Evolutionary conservation across 2,797 vertebrate genomes (phyloP), one percentile per base, ranked within the genome.

Genomic region (Protonibea diacanthus): DNA sequence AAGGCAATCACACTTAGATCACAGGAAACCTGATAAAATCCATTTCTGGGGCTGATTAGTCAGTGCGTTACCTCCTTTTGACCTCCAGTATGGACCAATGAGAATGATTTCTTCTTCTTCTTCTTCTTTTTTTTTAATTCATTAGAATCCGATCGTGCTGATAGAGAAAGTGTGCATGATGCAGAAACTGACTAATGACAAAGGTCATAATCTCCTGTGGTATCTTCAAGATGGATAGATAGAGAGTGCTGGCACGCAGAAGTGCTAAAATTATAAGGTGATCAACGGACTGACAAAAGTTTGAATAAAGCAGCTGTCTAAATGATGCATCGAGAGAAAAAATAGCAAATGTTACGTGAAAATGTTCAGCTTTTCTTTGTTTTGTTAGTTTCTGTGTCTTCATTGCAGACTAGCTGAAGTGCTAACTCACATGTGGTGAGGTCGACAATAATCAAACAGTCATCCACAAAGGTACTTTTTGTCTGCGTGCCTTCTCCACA

Each of bases 11-110:
- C 17, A 71, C 61, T 76, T 71, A 44, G 69, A 88, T 88, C 83
- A 83, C 88, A 90, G 84, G 90, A 92, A 89, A 49, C 66, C 27
- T 76, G 89, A 86, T 89, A 79, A 74, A 74, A 85, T 87, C 78
- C 74, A 66, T 68, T 77, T 82, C 70, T 82, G 55, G 18, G 33
- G 14, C 80, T 48, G 81, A 91, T 83, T 76, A 80, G 76, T 86
- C 77, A 47, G 23, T 66, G n/a, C 2, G 66, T 82, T 17, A 78
- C 85, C 86, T 86, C 67, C 42, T 47, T 13, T 29, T 88, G 86
- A 88, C 80, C 88, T 86, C 52, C 86, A 61, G 88, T 84, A 72
- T 80, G 14, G 42, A 51, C 85, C 81, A 84, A 86, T 84, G 74
- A 67, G 40, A 69, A 15, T 20, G 38, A 58, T 53, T 73, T 78